These are phyloP conservation scores for Hydrolagus colliei DNA, from an alignment of 2,797 vertebrate genomes.

Conservation along the genomic window DNA sequence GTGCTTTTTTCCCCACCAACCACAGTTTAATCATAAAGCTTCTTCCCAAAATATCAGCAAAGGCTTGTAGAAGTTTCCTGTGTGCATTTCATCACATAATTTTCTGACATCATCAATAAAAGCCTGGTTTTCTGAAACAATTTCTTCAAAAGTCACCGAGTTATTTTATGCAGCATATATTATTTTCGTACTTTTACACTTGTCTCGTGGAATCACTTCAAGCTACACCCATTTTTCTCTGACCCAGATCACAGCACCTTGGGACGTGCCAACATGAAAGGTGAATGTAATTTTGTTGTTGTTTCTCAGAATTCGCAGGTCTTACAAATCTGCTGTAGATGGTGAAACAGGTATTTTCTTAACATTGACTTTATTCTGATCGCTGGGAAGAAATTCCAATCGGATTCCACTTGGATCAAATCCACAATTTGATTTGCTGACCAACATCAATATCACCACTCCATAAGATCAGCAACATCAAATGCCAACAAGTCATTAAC, in stretches of 20 bases:
- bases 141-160: background rate
- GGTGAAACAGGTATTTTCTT: conserved; percentile 14
- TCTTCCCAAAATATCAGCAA: background rate
- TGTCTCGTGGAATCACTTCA: background rate
- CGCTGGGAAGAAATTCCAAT: conserved; percentile 5
- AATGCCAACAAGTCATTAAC: background rate
- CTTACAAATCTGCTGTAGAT: conserved; percentile 10
- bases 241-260: no score
- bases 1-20: background rate
- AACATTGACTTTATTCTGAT: conserved; percentile 14
- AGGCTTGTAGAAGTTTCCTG: background rate
- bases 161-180: background rate
- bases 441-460: background rate
- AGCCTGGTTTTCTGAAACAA: background rate
- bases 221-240: background rate
- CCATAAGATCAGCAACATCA: background rate
- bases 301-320: background rate
- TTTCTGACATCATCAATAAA: background rate
- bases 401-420: conserved; percentile 13
- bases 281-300: no score
- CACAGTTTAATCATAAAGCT: background rate
- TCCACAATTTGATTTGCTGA: background rate
- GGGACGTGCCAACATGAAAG: no score
- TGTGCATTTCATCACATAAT: background rate
- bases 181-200: background rate